Evolutionary conservation across 2,113 vertebrate genomes (phyloP).

Genomic region (Corynorhinus townsendii): DNA sequence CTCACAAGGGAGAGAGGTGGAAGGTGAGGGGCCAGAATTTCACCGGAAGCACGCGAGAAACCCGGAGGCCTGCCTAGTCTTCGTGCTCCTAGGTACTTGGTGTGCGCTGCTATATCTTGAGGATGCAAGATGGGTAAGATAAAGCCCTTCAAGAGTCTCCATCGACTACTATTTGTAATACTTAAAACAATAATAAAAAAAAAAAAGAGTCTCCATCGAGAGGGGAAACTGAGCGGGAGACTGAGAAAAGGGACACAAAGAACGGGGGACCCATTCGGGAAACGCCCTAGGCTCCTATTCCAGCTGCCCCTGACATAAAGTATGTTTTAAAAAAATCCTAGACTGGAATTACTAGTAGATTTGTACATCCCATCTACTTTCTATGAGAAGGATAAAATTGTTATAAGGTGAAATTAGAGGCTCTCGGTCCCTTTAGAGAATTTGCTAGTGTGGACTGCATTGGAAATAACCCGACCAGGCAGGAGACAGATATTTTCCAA

Average conservation of each 20-base stretch:
- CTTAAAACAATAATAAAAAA: no score
- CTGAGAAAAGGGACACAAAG: background rate
- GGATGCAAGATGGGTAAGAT: background rate
- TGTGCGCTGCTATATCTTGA: background rate
- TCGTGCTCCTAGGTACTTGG: background rate
- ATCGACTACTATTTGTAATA: no score
- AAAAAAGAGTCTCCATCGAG: no score
- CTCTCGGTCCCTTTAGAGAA: background rate
- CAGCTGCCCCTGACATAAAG: background rate
- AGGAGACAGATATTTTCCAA: no score
- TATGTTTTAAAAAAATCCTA: no score
- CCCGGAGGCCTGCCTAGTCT: rapidly evolving
- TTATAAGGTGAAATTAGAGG: background rate
- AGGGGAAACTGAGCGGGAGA: background rate
- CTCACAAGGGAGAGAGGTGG: background rate
- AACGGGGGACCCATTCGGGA: background rate
- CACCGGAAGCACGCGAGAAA: background rate
- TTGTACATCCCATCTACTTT: background rate
- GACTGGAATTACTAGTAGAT: no score
- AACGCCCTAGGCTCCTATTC: background rate
- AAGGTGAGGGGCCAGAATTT: background rate
- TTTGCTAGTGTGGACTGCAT: background rate
- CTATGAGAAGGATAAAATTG: background rate
- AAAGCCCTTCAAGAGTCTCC: no score
- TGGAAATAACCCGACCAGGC: background rate